These are phyloP conservation scores for Papilio gigon DNA, from an alignment of 2,888 invertebrate genomes.

Conservation along the genomic window DNA sequence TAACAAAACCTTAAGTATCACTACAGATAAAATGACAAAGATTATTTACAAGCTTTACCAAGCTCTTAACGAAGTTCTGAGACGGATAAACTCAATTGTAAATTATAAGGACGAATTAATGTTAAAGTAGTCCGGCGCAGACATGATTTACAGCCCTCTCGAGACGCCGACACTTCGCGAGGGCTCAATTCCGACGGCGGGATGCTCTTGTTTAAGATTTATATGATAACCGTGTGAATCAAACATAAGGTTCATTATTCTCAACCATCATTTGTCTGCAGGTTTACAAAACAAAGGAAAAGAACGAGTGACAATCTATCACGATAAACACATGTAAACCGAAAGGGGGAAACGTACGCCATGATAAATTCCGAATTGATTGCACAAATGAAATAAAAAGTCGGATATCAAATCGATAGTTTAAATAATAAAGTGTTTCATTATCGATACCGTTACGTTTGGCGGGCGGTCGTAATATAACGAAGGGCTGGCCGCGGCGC, in stretches of 20 bases:
- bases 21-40: neutral
- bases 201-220: conserved; percentile 35
- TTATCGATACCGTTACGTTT: conserved; percentile 35
- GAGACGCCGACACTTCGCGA: conserved; percentile 26
- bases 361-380: conserved; percentile 12
- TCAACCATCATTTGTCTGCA: neutral
- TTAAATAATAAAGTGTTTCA: conserved; percentile 32
- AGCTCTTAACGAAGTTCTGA: conserved; percentile 34
- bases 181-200: conserved; percentile 35
- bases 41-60: conserved; percentile 18
- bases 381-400: conserved; percentile 5
- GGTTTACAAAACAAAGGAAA: neutral
- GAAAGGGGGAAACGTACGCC: neutral
- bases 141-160: conserved; percentile 37
- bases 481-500: conserved; percentile 51
- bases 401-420: conserved; percentile 10
- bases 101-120: conserved; percentile 41
- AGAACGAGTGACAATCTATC: neutral
- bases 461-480: conserved; percentile 46
- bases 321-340: neutral
- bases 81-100: conserved; percentile 38
- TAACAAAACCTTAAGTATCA: neutral
- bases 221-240: conserved; percentile 26
- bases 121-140: conserved; percentile 33
- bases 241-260: neutral